These are phyloP conservation scores for Heliconius ethilla DNA, from an alignment of 2,888 invertebrate species.

Conservation along the genomic window DNA sequence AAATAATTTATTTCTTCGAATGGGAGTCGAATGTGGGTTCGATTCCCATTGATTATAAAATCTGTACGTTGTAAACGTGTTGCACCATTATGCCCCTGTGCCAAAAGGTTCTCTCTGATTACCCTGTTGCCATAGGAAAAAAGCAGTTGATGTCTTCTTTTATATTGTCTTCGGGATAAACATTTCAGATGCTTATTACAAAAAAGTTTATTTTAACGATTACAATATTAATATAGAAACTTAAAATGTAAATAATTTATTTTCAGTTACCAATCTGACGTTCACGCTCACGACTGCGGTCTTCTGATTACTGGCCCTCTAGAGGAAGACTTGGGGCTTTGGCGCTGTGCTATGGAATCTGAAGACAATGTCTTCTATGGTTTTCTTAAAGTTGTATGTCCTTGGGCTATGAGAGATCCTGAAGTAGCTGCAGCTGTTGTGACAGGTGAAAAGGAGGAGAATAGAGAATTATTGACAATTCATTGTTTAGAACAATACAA, in stretches of 20 bases:
- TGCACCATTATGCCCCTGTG: no score
- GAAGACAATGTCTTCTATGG: slow-evolving; percentile 59
- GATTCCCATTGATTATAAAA: no score
- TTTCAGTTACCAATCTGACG: slow-evolving; percentile 55
- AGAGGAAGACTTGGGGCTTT: slow-evolving; percentile 59
- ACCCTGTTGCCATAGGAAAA: no score
- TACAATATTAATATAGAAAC: not conserved
- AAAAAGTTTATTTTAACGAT: not conserved
- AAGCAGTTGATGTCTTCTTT: not conserved
- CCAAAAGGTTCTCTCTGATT: no score
- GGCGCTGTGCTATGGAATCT: slow-evolving; percentile 72
- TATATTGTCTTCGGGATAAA: not conserved
- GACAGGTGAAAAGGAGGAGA: slow-evolving; percentile 47
- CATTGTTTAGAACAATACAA: no score
- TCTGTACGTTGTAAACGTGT: no score
- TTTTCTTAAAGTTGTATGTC: slow-evolving; percentile 60
- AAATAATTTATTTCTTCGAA: no score
- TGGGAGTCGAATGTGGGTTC: no score
- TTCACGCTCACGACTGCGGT: slow-evolving; percentile 53
- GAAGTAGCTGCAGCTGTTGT: slow-evolving; percentile 51
- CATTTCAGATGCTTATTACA: not conserved
- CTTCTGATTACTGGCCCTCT: slow-evolving; percentile 59
- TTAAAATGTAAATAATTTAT: not conserved
- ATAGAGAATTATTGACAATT: no score
- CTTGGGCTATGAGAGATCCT: slow-evolving; percentile 55